phyloP scores from a whole-genome alignment of 2,113 vertebrate genomes.

The Oreocharis arfaki region DNA sequence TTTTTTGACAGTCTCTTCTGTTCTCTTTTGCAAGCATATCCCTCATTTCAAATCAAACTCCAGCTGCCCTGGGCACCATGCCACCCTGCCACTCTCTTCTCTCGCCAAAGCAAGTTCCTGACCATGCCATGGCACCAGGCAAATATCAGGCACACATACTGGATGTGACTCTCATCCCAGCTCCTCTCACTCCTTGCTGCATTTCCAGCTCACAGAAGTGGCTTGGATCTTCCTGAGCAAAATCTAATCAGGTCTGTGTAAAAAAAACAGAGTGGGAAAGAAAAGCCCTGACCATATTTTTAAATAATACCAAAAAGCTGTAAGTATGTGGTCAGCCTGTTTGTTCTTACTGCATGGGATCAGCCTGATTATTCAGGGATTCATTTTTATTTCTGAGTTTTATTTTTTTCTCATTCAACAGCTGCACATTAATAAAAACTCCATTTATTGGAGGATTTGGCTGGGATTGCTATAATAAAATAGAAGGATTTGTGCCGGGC shows the following conservation, averaged over 20 bases:
- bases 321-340: conserved; percentile 30
- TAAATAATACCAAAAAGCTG: conserved; percentile 63
- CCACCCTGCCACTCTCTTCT: neutral
- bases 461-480: conserved; percentile 78
- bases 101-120: neutral
- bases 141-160: neutral
- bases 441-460: conserved; percentile 74
- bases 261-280: neutral
- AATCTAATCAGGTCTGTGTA: conserved; percentile 6
- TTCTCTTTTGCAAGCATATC: neutral
- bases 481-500: conserved; percentile 72
- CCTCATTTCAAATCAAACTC: neutral
- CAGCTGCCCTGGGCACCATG: neutral
- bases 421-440: conserved; percentile 76
- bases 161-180: neutral
- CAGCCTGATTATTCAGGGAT: conserved; percentile 58
- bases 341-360: conserved; percentile 42
- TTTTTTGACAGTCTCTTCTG: neutral
- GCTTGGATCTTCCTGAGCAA: neutral
- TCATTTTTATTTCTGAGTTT: conserved; percentile 67
- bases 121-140: neutral
- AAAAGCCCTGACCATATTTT: conserved; percentile 4
- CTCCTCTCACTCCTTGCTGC: neutral
- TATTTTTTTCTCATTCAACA: conserved; percentile 71
- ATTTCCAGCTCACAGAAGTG: neutral